These are phyloP conservation scores for Antedon mediterranea DNA, from an alignment of 53 echinoderm and acorn worm species.

Conservation along the genomic window DNA sequence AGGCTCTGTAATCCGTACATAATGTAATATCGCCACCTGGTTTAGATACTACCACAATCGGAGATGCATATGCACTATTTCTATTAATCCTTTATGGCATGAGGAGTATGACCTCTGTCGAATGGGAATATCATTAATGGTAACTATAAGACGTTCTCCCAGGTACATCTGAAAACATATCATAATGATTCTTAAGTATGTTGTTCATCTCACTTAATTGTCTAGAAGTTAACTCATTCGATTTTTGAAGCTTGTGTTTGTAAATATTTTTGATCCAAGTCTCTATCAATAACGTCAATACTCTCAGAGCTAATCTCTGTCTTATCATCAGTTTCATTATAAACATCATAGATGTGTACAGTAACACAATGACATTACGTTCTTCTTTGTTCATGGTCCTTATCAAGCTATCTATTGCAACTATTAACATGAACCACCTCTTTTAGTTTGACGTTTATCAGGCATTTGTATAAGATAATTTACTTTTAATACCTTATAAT, in stretches of 20 bases:
- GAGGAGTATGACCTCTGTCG: conserved; percentile 11
- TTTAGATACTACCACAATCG: neutral
- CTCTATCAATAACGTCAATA: neutral
- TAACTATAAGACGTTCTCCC: conserved; percentile 12
- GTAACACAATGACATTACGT: conserved; percentile 21
- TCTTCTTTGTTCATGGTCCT: neutral
- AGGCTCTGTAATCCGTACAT: conserved; percentile 8
- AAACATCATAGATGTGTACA: conserved; percentile 6
- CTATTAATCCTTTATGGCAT: conserved; percentile 3
- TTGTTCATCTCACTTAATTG: conserved; percentile 2
- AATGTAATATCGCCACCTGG: conserved; percentile 1
- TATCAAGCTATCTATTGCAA: neutral
- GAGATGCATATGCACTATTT: conserved; percentile 22
- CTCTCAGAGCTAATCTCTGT: neutral
- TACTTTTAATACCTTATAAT: conserved; percentile 8
- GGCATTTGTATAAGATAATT: too few species aligned
- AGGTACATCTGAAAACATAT: conserved; percentile 18
- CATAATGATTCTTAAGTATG: neutral
- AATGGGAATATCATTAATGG: conserved; percentile 2
- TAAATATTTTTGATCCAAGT: conserved; percentile 1
- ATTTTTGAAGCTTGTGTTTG: conserved; percentile 16
- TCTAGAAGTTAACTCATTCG: conserved; percentile 5
- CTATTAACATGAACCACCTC: neutral
- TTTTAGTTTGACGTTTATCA: too few species aligned
- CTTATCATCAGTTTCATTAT: neutral